Percentiles rank a stretch among this genome's conserved stretches.
Conservation (phyloP, 23 tunicate genomes). For the Styela clava region DNA sequence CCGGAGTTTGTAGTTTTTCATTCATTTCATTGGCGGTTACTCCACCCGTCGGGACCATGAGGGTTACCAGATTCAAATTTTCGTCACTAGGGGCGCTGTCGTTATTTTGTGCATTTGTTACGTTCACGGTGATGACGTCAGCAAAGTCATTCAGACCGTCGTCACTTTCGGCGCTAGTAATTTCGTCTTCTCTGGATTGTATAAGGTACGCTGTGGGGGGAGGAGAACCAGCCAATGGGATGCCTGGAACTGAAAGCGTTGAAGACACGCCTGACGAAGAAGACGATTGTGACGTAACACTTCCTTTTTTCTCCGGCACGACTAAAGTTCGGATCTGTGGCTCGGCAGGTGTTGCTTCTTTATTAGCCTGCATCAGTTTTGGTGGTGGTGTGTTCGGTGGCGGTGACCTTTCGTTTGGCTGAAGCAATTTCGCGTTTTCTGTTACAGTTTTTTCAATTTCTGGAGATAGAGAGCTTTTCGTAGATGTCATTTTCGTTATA, state of each 20-base stretch:
- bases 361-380: not conserved
- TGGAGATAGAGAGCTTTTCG: not conserved
- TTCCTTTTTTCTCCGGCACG: not conserved
- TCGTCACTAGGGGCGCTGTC: not conserved
- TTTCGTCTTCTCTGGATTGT: slow-evolving; percentile 13
- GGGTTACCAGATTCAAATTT: not conserved
- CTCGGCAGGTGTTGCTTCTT: not conserved
- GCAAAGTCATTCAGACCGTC: slow-evolving; percentile 7
- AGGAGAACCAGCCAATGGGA: not conserved
- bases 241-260: not conserved
- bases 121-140: slow-evolving; percentile 34
- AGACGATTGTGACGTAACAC: not conserved
- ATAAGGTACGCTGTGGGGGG: slow-evolving; percentile 19
- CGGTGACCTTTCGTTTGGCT: not conserved
- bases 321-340: not conserved
- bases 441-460: not conserved
- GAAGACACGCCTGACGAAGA: not conserved
- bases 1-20: not conserved
- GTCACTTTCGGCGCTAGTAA: slow-evolving; percentile 25
- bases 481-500: not conserved
- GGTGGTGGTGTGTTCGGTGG: not conserved
- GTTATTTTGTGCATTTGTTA: not conserved
- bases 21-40: not conserved
- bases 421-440: not conserved
- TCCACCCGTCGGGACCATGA: not conserved